Percentiles rank a stretch among this genome's conserved stretches.
Evolutionary conservation across 1,140 invertebrate genomes (phyloP).

Genomic region (Sarcophaga bullata): DNA sequence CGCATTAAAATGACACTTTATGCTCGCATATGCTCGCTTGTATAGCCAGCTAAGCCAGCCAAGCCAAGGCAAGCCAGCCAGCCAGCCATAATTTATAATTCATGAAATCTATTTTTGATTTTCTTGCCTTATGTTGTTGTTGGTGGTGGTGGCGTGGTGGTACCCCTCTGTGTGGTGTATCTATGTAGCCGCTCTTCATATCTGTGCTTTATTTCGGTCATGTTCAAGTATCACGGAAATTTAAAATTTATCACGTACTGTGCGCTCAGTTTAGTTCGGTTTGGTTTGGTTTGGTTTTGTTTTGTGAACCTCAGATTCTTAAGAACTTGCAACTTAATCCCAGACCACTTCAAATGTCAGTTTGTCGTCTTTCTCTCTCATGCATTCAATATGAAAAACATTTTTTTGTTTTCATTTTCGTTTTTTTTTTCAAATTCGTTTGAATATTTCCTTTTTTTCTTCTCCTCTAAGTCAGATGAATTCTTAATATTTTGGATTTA

Average conservation of each 20-base stretch:
- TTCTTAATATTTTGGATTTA: background rate
- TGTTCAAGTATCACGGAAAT: constrained; percentile 21
- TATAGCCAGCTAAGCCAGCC: too few species aligned
- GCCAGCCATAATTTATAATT: too few species aligned
- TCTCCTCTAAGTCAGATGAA: background rate
- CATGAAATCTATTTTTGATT: too few species aligned
- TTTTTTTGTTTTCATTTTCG: background rate
- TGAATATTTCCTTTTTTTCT: background rate
- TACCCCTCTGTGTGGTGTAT: background rate
- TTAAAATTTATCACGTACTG: constrained; percentile 18
- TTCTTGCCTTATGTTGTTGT: too few species aligned
- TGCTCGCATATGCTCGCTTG: background rate
- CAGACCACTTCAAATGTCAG: constrained; percentile 23
- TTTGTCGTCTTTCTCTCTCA: background rate
- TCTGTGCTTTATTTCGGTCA: background rate
- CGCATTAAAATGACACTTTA: constrained; percentile 21
- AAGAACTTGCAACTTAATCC: constrained; percentile 21
- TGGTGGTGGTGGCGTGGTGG: background rate
- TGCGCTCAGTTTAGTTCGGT: too few species aligned
- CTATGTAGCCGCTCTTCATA: background rate
- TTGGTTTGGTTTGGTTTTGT: too few species aligned
- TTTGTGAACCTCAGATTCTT: background rate
- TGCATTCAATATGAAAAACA: background rate
- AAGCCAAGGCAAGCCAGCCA: too few species aligned
- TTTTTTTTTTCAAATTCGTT: too few species aligned